Conservation (phyloP, 2,797 vertebrate genomes). For the Coreius guichenoti region DNA sequence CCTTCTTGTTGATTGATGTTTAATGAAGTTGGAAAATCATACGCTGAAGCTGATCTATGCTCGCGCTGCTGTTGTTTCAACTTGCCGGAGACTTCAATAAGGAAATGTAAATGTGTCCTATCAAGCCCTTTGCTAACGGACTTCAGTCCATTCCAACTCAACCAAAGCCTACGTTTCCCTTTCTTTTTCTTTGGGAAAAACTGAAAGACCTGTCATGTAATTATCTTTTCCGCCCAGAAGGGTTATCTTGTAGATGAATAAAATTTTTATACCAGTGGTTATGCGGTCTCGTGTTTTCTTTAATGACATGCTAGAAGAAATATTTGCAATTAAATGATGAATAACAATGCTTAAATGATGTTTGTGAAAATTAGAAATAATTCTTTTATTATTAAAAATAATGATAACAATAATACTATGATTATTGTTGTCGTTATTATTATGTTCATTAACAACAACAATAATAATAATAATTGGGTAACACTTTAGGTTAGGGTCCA, state of each 20-base stretch:
- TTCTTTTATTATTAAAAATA: no score
- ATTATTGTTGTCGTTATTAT: background rate
- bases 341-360: background rate
- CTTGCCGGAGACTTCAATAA: background rate
- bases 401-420: no score
- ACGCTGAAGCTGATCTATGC: background rate
- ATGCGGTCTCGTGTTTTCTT: background rate
- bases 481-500: no score
- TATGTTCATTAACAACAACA: no score
- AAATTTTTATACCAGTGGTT: slow-evolving; percentile 3
- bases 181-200: background rate
- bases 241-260: slow-evolving; percentile 22
- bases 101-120: background rate
- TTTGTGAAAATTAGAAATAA: no score
- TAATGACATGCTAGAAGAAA: background rate
- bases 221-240: background rate
- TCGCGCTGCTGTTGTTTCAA: background rate
- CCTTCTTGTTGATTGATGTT: background rate
- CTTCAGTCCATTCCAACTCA: background rate
- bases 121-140: background rate
- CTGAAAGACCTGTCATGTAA: background rate
- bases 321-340: background rate
- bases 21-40: background rate
- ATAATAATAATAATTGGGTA: no score
- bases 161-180: background rate